Evolutionary conservation across 2,797 vertebrate genomes (phyloP).

Genomic region (Catostomus latipinnis): DNA sequence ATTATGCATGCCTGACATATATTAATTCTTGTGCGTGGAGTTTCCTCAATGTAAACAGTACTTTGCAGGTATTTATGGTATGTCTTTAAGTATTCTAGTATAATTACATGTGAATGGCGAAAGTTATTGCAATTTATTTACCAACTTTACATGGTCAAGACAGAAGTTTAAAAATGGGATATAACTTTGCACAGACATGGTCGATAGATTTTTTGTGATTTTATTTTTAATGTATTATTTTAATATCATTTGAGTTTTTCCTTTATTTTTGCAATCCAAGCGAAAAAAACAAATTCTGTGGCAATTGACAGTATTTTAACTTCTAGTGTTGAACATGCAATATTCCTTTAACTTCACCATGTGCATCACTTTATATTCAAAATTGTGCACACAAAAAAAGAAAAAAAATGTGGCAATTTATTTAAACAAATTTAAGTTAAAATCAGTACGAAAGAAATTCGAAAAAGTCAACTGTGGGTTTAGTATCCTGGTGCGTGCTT

Average conservation of each 20-base stretch:
- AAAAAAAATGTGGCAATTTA: not conserved
- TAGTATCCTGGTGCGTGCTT: constrained; percentile 77
- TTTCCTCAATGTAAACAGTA: not conserved
- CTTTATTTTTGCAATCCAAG: not conserved
- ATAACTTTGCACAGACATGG: too few species aligned
- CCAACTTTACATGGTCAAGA: too few species aligned
- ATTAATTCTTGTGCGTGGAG: not conserved
- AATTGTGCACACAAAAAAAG: not conserved
- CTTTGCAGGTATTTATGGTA: not conserved
- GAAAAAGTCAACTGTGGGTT: constrained; percentile 54
- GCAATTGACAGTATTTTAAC: too few species aligned
- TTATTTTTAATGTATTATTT: too few species aligned
- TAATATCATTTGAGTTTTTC: not conserved
- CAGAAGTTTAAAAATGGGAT: too few species aligned
- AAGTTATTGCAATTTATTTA: too few species aligned
- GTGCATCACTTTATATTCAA: not conserved
- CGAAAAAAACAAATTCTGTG: not conserved
- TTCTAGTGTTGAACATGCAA: not conserved
- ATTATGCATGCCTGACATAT: not conserved
- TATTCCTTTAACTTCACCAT: not conserved
- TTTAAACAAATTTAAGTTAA: not conserved
- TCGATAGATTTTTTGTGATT: too few species aligned
- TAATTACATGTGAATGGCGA: too few species aligned
- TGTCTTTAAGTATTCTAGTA: too few species aligned
- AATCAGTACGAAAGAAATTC: not conserved